These are phyloP conservation scores for Trachelus iudaicus DNA, from an alignment of 2,888 invertebrate species.

Conservation along the genomic window DNA sequence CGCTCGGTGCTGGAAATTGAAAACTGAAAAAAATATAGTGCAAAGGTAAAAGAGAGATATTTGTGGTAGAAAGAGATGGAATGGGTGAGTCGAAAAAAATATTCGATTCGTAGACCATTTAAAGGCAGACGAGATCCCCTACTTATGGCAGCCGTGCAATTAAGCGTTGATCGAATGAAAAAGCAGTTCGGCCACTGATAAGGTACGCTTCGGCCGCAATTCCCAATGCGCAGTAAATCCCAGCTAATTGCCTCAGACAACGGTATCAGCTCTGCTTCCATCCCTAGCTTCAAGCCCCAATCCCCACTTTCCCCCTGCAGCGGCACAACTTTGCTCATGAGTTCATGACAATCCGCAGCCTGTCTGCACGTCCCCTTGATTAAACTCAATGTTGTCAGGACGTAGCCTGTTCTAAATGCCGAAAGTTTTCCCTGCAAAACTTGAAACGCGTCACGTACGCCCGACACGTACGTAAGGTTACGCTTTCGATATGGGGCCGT, in stretches of 20 bases:
- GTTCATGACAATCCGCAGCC: slow-evolving; percentile 22
- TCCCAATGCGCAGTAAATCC: slow-evolving; percentile 38
- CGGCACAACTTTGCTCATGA: background rate
- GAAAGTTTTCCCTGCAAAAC: background rate
- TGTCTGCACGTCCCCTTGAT: slow-evolving; percentile 38
- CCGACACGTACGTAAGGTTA: background rate
- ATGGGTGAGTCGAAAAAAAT: background rate
- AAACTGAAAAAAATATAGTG: background rate
- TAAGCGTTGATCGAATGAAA: slow-evolving; percentile 27
- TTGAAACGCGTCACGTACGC: background rate
- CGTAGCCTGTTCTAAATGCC: slow-evolving; percentile 22
- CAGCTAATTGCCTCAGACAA: slow-evolving; percentile 41
- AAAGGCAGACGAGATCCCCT: background rate
- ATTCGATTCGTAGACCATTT: background rate
- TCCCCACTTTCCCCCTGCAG: slow-evolving; percentile 28
- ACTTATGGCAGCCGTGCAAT: background rate
- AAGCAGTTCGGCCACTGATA: slow-evolving; percentile 12
- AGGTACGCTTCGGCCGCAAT: slow-evolving; percentile 12
- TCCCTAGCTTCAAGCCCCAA: background rate
- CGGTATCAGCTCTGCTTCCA: slow-evolving; percentile 4
- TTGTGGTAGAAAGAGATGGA: background rate
- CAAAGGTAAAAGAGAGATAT: background rate
- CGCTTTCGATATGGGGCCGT: background rate
- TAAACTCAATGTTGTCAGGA: slow-evolving; percentile 32
- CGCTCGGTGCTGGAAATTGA: background rate